Evolutionary conservation across 2,888 invertebrate genomes (phyloP), one percentile per base, ranked within the genome.

Genomic region (Caenorhabditis sp.): DNA sequence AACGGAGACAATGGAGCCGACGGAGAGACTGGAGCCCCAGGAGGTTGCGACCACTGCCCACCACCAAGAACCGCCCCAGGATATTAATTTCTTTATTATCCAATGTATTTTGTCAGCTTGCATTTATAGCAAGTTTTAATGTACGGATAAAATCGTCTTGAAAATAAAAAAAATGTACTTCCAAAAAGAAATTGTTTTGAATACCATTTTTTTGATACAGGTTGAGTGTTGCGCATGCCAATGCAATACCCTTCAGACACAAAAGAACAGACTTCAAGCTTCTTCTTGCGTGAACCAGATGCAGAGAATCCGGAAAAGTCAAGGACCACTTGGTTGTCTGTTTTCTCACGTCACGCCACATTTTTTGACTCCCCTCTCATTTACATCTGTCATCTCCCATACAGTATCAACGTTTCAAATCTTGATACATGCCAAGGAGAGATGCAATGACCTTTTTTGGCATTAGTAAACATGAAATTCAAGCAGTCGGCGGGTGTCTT

Each of bases 41-140:
- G 89, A 79, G 85, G 86, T 55, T 88, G 88, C 87, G 87, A 88
- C 71, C 88, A 89, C 87, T 89, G 88, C 83, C 87, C 88, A 65
- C 88, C 88, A 69, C 88, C 88, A 69, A 82, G 89, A 56, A 89
- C 89, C 61, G 87, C 88, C 44, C 88, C 89, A 74, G 89, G 89
- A 87, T 89, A 89, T 85, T 88, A 87, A 85, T 76, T 71, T 55
- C 50, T 53, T 70, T 67, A 64, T 71, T 71, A 68, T 77, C 72
- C 71, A 74, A 65, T 78, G 74, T 79, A 74, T 78, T 74, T 67
- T 74, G 18, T 67, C 74, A 60, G 40, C 67, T 77, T 65, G 58
- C 61, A 13, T 72, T 71, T 77, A 24, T 79, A 60, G 71, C 71
- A 61, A 79, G 67, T 53, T 50, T 51, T 51, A 55, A 77, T 37